These are phyloP conservation scores for Fregetta grallaria DNA, from an alignment of 2,113 vertebrate genomes.

Conservation along the genomic window DNA sequence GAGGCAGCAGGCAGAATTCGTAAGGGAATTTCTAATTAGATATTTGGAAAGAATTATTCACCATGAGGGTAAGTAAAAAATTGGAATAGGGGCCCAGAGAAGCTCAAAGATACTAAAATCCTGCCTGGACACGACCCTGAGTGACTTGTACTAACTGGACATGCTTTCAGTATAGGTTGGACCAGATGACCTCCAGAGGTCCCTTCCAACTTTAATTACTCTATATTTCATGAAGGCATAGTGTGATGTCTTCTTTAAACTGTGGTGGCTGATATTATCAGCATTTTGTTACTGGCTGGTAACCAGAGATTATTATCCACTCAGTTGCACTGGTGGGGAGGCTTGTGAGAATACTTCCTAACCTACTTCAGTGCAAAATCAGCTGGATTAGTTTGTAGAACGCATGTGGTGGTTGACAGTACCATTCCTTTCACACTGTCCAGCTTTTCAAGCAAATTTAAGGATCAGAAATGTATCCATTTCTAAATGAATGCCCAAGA, in stretches of 20 bases:
- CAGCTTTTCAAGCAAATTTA: not conserved
- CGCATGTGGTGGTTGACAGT: rapidly evolving
- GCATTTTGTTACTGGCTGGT: not conserved
- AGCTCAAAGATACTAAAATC: not conserved
- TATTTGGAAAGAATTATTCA: not conserved
- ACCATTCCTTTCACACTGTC: not conserved
- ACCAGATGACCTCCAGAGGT: not conserved
- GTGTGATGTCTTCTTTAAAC: not conserved
- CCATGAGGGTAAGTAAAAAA: not conserved
- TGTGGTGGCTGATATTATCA: not conserved
- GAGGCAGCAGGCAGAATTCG: not conserved
- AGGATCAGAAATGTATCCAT: not conserved
- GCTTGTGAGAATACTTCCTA: not conserved
- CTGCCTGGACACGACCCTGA: not conserved
- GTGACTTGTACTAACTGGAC: not conserved
- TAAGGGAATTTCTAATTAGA: not conserved
- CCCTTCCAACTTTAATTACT: not conserved
- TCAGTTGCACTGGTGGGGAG: not conserved
- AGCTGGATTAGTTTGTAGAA: not conserved
- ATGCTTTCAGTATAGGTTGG: not conserved
- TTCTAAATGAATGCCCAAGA: not conserved
- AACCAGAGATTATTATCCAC: not conserved
- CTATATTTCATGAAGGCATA: not conserved
- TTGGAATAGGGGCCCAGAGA: not conserved
- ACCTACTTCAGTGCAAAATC: not conserved